Evolutionary conservation across 1,140 invertebrate species (phyloP).

Genomic region (Euwallacea similis): DNA sequence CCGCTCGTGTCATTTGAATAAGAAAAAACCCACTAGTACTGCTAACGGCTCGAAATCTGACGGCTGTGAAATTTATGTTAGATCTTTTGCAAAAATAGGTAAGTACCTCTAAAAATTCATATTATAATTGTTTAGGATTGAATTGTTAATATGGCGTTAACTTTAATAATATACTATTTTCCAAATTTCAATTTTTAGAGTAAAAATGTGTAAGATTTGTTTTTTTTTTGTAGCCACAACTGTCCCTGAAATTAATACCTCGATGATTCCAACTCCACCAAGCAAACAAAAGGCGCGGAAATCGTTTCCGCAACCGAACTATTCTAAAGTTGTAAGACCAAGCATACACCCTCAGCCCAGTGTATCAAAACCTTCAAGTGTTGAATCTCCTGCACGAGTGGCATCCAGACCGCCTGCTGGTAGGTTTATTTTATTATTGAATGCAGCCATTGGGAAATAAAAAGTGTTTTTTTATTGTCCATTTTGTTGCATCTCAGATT

Average conservation of each 20-base stretch:
- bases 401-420: no score
- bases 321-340: constrained; percentile 16
- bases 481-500: no score
- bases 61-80: constrained; percentile 44
- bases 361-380: no score
- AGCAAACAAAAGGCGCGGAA: constrained; percentile 45
- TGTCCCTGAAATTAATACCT: background rate
- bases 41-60: constrained; percentile 15
- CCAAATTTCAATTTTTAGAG: no score
- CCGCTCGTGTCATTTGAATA: background rate
- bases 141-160: no score
- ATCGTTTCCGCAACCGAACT: constrained; percentile 45
- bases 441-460: no score
- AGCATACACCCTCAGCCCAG: constrained; percentile 4
- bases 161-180: no score
- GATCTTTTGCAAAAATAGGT: constrained; percentile 46
- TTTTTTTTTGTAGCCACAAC: constrained; percentile 6
- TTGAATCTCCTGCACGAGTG: no score
- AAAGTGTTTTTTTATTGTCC: no score
- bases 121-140: no score
- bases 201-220: no score
- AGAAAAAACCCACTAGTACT: background rate
- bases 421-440: no score
- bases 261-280: constrained; percentile 12
- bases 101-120: background rate